Conservation (phyloP, 2,888 invertebrate species). For the Cheiracanthium punctorium region DNA sequence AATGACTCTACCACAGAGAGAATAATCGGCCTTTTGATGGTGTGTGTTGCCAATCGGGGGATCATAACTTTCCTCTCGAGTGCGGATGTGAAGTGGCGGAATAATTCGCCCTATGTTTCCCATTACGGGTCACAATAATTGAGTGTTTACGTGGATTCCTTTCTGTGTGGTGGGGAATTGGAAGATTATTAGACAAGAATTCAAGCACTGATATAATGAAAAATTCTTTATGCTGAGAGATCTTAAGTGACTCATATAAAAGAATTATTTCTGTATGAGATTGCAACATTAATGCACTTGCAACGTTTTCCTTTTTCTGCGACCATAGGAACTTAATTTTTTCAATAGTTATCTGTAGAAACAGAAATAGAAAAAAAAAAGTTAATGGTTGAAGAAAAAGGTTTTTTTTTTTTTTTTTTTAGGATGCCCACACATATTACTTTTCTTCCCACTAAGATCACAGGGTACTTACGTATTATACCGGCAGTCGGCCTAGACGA, state of each 20-base stretch:
- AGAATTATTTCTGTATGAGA: background rate
- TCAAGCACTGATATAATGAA: conserved; percentile 20
- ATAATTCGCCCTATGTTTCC: conserved; percentile 14
- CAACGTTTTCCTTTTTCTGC: too few relatives aligned
- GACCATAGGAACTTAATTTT: too few relatives aligned
- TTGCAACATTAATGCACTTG: background rate
- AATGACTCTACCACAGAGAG: conserved; percentile 20
- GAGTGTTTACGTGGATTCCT: conserved; percentile 56
- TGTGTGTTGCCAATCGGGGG: conserved; percentile 51
- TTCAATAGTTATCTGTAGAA: too few relatives aligned
- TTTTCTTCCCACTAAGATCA: too few relatives aligned
- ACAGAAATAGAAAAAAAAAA: too few relatives aligned
- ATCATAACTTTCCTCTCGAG: conserved; percentile 55
- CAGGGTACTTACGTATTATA: too few relatives aligned
- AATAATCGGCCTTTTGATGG: conserved; percentile 41
- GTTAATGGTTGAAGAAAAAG: too few relatives aligned
- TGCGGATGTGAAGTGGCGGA: background rate
- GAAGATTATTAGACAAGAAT: conserved; percentile 32
- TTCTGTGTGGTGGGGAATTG: background rate
- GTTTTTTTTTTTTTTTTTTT: too few relatives aligned
- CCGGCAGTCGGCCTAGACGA: too few relatives aligned
- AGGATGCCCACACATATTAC: too few relatives aligned
- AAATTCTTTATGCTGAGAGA: conserved; percentile 39
- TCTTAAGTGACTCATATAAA: background rate
- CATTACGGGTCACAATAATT: conserved; percentile 60